Conservation (phyloP, 2,888 invertebrate species). For the Watsonalla cultraria region DNA sequence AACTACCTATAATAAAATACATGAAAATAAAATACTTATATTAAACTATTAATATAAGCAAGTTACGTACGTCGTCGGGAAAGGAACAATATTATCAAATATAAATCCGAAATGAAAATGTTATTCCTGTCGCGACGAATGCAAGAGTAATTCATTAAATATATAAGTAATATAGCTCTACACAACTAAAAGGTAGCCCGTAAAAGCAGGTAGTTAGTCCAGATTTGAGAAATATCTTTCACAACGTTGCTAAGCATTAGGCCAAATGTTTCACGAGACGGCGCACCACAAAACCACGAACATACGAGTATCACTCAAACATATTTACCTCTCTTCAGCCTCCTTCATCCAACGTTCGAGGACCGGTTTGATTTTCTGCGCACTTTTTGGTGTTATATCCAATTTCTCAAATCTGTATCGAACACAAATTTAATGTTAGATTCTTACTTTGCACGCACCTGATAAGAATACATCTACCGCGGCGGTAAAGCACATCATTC, state of each 20-base stretch:
- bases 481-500: slow-evolving; percentile 35
- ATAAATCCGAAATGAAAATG: slow-evolving; percentile 15
- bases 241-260: slow-evolving; percentile 71
- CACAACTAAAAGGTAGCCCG: slow-evolving; percentile 56
- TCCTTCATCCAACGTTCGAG: slow-evolving; percentile 99
- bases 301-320: slow-evolving; percentile 60
- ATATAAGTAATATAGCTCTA: slow-evolving; percentile 17
- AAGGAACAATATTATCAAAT: slow-evolving; percentile 25
- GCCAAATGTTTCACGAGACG: slow-evolving; percentile 75
- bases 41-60: background rate
- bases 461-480: slow-evolving; percentile 31
- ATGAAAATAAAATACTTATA: no score
- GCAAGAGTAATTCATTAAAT: slow-evolving; percentile 5
- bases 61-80: slow-evolving; percentile 8
- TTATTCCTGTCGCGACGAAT: slow-evolving; percentile 24
- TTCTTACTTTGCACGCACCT: slow-evolving; percentile 60
- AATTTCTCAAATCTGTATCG: slow-evolving; percentile 97
- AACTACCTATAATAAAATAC: no score
- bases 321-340: slow-evolving; percentile 94
- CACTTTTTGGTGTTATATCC: slow-evolving; percentile 99
- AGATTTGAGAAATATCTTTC: slow-evolving; percentile 77
- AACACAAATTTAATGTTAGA: slow-evolving; percentile 77
- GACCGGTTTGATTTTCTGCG: slow-evolving; percentile 99
- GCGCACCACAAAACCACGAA: slow-evolving; percentile 62
- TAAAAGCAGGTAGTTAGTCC: slow-evolving; percentile 72